phyloP scores from a whole-genome alignment of 1,140 invertebrate genomes.

The Plectus sambesii region DNA sequence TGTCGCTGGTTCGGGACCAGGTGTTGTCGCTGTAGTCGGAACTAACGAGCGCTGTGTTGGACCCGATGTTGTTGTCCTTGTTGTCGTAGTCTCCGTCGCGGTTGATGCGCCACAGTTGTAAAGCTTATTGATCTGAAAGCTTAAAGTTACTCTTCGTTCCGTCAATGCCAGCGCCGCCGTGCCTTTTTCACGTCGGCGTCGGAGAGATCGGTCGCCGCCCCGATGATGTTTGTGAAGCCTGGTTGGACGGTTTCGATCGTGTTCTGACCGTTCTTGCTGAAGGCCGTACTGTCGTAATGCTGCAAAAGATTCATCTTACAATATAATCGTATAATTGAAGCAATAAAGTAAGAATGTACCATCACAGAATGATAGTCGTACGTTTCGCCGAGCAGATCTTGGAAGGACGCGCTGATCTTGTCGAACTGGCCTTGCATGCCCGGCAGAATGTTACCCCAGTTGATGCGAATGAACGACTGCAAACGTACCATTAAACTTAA shows the following conservation, averaged over 20 bases:
- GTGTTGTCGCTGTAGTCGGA: constrained; percentile 1
- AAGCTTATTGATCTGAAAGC: constrained; percentile 33
- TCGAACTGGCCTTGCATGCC: constrained; percentile 46
- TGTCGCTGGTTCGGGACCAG: constrained; percentile 7
- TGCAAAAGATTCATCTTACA: too few relatives aligned
- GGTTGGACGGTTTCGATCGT: constrained; percentile 37
- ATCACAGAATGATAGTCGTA: constrained; percentile 42
- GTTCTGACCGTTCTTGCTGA: constrained; percentile 40
- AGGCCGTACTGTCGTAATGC: constrained; percentile 41
- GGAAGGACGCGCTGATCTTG: constrained; percentile 41
- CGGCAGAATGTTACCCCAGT: constrained; percentile 45
- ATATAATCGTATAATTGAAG: too few relatives aligned
- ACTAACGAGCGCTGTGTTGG: background rate
- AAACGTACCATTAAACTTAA: too few relatives aligned
- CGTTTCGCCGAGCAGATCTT: constrained; percentile 40
- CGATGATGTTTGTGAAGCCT: constrained; percentile 39
- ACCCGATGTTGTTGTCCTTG: constrained; percentile 1
- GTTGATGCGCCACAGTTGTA: constrained; percentile 18
- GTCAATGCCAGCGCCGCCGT: constrained; percentile 3
- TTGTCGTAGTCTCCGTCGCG: constrained; percentile 2
- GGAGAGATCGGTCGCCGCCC: constrained; percentile 36
- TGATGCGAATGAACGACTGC: constrained; percentile 39
- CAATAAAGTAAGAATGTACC: too few relatives aligned
- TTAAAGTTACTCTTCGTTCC: constrained; percentile 9
- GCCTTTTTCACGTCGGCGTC: constrained; percentile 36